These are phyloP conservation scores for Phacellophora camtschatica DNA, from an alignment of 30 jellyfish, hydroid and myxozoan species.

Conservation along the genomic window DNA sequence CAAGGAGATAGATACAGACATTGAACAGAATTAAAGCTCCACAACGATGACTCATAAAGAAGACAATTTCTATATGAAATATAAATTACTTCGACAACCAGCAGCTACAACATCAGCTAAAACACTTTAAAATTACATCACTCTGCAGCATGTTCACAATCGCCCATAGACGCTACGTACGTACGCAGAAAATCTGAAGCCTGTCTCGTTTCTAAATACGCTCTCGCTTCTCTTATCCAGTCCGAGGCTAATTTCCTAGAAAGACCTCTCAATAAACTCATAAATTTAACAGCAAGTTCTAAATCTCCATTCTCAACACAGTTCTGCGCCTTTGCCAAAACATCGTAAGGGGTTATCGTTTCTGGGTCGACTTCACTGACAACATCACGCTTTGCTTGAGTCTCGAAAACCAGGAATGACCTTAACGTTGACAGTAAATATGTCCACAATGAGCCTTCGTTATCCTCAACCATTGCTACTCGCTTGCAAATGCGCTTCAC, in stretches of 20 bases:
- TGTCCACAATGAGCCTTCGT: conserved; percentile 75
- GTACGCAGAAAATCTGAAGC: conserved; percentile 77
- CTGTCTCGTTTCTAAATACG: conserved; percentile 82
- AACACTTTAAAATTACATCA: too few relatives aligned
- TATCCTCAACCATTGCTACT: conserved; percentile 86
- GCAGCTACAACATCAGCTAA: too few relatives aligned
- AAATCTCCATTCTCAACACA: conserved; percentile 73
- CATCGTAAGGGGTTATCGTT: conserved; percentile 61
- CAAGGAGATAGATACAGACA: too few relatives aligned
- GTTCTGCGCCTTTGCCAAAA: conserved; percentile 89
- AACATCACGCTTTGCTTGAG: conserved; percentile 48
- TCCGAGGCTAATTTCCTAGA: conserved; percentile 81
- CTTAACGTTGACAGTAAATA: conserved; percentile 66
- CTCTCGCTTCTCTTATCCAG: conserved; percentile 84
- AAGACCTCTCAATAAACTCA: conserved; percentile 79
- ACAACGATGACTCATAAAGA: too few relatives aligned
- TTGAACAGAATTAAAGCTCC: too few relatives aligned
- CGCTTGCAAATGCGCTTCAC: conserved; percentile 77
- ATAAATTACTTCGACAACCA: too few relatives aligned
- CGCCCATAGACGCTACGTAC: conserved; percentile 70
- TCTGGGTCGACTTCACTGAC: conserved; percentile 61
- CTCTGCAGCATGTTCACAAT: conserved; percentile 10
- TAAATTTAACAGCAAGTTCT: conserved; percentile 86
- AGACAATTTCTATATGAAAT: too few relatives aligned
- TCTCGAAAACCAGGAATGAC: conserved; percentile 63